Base-by-base conservation (phyloP, 92 coral and sea anemone genomes). In the Paragorgia papillata region DNA sequence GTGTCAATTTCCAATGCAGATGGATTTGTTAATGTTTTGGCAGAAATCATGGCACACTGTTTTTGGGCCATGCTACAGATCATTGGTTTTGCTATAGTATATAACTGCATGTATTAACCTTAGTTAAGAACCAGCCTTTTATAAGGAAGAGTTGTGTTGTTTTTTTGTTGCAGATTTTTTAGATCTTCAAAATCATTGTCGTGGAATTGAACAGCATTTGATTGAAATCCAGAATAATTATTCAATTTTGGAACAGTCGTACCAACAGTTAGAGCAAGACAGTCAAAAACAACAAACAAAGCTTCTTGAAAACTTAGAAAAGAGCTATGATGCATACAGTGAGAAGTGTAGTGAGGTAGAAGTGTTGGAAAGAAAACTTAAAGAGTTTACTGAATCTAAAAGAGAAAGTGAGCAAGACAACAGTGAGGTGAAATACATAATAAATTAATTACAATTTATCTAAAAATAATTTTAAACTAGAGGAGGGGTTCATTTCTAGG, bases 311-410 rank as follows among this genome's bases (percentile, higher is more conserved):
- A 81, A 75, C 13, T 44, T 89, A 39, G 75, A 69, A 71, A 89
- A 83, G 65, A 76, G 90, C 79, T 89, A 82, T 43, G 48, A 59
- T 41, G 95, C 92, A 15, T 92, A 46, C 68, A 66, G 83, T 73
- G 92, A 92, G 68, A 92, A 87, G 31, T 87, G 69, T 66, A 63
- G 66, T 7, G 90, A 83, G 61, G 75, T 85, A 35, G 90, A 87
- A 78, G 59, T 85, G 59, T 77, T 87, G 17, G 83, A 74, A 66
- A 67, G 80, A 80, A 67, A 55, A 14, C 49, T 88, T 46, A 15
- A 46, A 46, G 53, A 46, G 14, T 46, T 46, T 6, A 7, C 53
- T n/a, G 15, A 46, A 46, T 46, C 53, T 46, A 15, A 46, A 7
- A 46, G 12, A 7, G n/a, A 15, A 46, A 15, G n/a, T 6, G 15